Evolutionary conservation across 2,888 invertebrate species (phyloP), one percentile per base, ranked within the genome.

Genomic region (Pegoplata infirma): DNA sequence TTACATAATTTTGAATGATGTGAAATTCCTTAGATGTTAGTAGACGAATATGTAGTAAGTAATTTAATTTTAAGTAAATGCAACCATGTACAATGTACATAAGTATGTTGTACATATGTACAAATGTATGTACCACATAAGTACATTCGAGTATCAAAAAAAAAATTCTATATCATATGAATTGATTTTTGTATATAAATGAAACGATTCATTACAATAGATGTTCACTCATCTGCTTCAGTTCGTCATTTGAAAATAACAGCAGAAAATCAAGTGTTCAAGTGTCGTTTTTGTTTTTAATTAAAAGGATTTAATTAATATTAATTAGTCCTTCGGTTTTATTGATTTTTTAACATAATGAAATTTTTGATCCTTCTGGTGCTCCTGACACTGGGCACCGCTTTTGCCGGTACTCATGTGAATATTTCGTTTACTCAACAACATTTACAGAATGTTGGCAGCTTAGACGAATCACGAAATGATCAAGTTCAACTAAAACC

Each of bases 361-460:
- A 66, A 67, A 19, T 44, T 36, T 17, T 32, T 51, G 21, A 1
- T 67, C 56, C 53, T 47, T 82, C 66, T 72, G 81, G n/a, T 86
- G 81, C 59, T 87, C 81, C 80, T 85, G 73, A 79, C 85, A 63
- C 76, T 86, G 74, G 84, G 80, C 46, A 82, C 83, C 72, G 83
- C 83, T 66, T 66, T 82, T 49, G 84, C 84, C 44, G 82, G 84
- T 28, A 87, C 86, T 14, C 86, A 88, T 82, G 86, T 88, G 14
- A 86, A 88, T 69, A 84, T 88, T 36, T 84, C 88, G 23, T 86
- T 88, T 63, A 84, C 84, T 63, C 84, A 86, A 58, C 83, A 85
- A 17, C 81, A 84, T 49, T 81, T 83, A 32, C 83, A 83, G 36
- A 91, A 90, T 87, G 91, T 92, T 5, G 92, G 91, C 4, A 91